phyloP scores from a whole-genome alignment of 2,113 vertebrate species.

The Coptodon rendalli region DNA sequence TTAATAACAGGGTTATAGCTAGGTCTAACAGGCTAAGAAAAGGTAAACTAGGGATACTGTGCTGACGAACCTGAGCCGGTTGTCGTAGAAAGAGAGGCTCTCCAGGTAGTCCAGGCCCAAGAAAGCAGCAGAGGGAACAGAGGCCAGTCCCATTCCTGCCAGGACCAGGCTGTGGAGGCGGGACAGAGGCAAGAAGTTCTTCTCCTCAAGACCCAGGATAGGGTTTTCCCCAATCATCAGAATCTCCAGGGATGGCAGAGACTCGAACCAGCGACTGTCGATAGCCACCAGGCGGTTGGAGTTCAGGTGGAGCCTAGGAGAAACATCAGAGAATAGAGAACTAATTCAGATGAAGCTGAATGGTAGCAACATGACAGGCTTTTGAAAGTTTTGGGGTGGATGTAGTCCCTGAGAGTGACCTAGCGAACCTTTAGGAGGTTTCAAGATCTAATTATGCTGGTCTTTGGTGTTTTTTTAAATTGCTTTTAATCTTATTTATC shows the following conservation, averaged over 20 bases:
- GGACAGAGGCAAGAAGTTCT: slow-evolving; percentile 74
- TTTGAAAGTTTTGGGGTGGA: fast-evolving
- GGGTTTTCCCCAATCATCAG: slow-evolving; percentile 83
- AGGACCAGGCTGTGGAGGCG: slow-evolving; percentile 77
- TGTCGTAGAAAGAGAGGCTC: slow-evolving; percentile 79
- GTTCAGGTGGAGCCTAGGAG: slow-evolving; percentile 75
- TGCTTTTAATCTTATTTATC: not conserved
- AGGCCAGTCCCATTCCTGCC: slow-evolving; percentile 74
- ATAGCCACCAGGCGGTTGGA: slow-evolving; percentile 75
- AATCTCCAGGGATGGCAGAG: slow-evolving; percentile 79
- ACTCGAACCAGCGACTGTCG: slow-evolving; percentile 76
- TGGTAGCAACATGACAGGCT: not conserved
- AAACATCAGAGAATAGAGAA: not conserved
- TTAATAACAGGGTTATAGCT: not conserved
- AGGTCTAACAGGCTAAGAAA: not conserved
- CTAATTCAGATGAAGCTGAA: not conserved
- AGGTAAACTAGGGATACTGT: not conserved
- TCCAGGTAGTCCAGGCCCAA: slow-evolving; percentile 77
- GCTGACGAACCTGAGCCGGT: slow-evolving; percentile 57
- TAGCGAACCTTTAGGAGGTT: not conserved
- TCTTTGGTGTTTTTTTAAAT: not conserved
- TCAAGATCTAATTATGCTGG: not conserved
- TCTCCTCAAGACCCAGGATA: slow-evolving; percentile 72
- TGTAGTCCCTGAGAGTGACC: not conserved
- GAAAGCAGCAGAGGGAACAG: slow-evolving; percentile 71